Evolutionary conservation across 2,888 invertebrate genomes (phyloP).

Genomic region (Drosophila subquinaria): DNA sequence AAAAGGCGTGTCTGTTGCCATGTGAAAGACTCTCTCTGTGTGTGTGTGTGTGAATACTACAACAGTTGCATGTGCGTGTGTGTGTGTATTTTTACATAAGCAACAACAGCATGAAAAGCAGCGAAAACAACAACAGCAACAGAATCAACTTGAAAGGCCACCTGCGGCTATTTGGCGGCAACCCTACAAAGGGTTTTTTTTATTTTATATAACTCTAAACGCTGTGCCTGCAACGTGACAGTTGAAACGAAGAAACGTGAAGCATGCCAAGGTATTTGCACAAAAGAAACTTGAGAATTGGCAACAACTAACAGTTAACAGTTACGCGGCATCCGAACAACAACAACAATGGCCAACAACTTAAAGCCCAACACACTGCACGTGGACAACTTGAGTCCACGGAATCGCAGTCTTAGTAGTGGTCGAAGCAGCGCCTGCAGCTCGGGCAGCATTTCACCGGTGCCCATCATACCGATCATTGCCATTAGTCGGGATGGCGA

Average conservation of each 20-base stretch:
- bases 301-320: slow-evolving; percentile 12
- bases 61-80: slow-evolving; percentile 8
- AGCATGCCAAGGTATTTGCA: slow-evolving; percentile 21
- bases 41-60: slow-evolving; percentile 8
- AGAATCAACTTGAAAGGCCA: slow-evolving; percentile 51
- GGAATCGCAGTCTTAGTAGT: slow-evolving; percentile 54
- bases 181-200: slow-evolving; percentile 42
- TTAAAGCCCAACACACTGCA: slow-evolving; percentile 71
- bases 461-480: slow-evolving; percentile 80
- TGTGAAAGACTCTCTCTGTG: slow-evolving; percentile 19
- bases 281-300: slow-evolving; percentile 10
- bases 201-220: slow-evolving; percentile 59
- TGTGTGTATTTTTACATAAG: slow-evolving; percentile 64
- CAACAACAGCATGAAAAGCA: slow-evolving; percentile 39
- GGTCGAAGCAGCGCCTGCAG: slow-evolving; percentile 78
- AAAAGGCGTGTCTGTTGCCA: slow-evolving; percentile 38
- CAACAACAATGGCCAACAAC: slow-evolving; percentile 64
- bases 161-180: slow-evolving; percentile 72
- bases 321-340: slow-evolving; percentile 25
- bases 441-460: slow-evolving; percentile 81
- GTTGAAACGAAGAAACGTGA: slow-evolving; percentile 23
- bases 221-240: slow-evolving; percentile 52
- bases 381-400: slow-evolving; percentile 56
- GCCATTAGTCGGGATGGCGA: slow-evolving; percentile 85
- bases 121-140: slow-evolving; percentile 27